Base-by-base conservation (phyloP, 2,113 vertebrate species). In the Hippocampus mohnikei region DNA sequence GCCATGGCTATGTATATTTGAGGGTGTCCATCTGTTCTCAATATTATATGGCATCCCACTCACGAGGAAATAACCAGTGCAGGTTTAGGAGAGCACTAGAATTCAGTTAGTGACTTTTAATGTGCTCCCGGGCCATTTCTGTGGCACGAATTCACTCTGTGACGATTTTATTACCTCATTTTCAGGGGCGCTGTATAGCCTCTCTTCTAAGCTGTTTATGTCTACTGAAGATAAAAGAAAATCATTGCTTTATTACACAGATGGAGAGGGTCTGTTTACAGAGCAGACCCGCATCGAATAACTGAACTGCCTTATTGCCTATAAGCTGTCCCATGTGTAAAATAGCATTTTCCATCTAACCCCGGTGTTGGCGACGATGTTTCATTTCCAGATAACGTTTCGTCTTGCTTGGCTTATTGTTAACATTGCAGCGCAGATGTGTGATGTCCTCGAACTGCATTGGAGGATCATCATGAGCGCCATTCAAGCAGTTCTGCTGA, bases 141-240 rank as follows among this genome's bases (percentile, higher is more conserved):
- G 69, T 68, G 74, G 79, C 52, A 56, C 42, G 33, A 62, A 53
- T 69, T 75, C 58, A 2, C 60, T 72, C 66, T 74, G 73, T 85
- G 82, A 75, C 70, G 68, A 80, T 78, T 88, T 88, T 87, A 85
- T 88, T 76, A 85, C 75, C 88, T 82, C 85, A 84, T 90, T 79
- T 80, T 75, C 73, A 61, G 70, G 37, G 75, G 63, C 87, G 86
- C 89, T 87, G 52, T 23, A 55, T n/a, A 55, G 52, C 9, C 52
- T 21, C 52, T 79, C 84, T 74, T 80, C 84, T 81, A 77, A 66
- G 66, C 75, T 80, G 84, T 84, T 89, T 85, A 85, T 81, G 88
- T 88, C 82, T 80, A 77, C 72, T 5, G 62, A 66, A 88, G 79
- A 90, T 88, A 86, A 88, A 90, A 87, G 77, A 82, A 90, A 87